phyloP scores from a whole-genome alignment of 2,113 vertebrate species.

The Chionis minor region DNA sequence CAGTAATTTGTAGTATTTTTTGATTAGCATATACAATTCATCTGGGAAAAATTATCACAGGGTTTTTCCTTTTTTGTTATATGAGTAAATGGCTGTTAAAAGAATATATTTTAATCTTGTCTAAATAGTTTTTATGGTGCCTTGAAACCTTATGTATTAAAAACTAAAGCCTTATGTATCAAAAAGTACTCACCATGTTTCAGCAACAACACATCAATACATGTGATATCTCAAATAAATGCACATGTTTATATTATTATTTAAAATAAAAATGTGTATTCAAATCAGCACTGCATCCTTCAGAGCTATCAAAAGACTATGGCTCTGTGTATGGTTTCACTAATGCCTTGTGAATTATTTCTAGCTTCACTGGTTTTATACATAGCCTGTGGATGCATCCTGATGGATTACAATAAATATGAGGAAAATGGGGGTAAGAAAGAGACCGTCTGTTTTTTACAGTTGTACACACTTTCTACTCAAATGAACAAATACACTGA shows the following conservation, averaged over 20 bases:
- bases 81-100: neutral
- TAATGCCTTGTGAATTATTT: neutral
- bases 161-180: neutral
- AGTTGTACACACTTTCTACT: neutral
- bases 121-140: neutral
- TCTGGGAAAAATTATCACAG: neutral
- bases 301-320: neutral
- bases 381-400: neutral
- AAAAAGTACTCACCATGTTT: neutral
- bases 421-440: neutral
- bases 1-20: neutral
- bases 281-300: neutral
- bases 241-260: neutral
- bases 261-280: neutral
- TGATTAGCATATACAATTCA: neutral
- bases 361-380: neutral
- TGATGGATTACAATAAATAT: neutral
- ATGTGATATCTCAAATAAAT: neutral
- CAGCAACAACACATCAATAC: neutral
- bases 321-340: neutral
- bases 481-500: neutral
- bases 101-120: neutral
- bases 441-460: neutral
- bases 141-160: neutral
- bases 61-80: neutral